A percentile compares a stretch with the other conserved stretches of the same genome.
Evolutionary conservation across 2,888 invertebrate genomes (phyloP).

Genomic region (Stenichneumon culpator): DNA sequence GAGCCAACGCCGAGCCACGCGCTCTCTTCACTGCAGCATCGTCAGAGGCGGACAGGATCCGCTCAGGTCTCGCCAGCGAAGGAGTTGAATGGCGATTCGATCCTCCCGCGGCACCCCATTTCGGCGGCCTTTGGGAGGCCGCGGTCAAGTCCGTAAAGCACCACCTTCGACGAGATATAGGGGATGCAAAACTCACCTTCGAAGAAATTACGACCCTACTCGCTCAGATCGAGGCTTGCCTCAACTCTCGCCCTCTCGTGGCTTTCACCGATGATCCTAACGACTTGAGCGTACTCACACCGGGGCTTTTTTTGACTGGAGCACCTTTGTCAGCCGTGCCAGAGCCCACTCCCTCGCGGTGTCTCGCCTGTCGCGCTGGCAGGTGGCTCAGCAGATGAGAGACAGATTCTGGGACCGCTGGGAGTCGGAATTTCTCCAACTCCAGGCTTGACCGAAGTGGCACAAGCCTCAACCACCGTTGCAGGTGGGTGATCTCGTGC

Average conservation of each 20-base stretch:
- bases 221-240: not conserved
- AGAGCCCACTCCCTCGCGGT: slow-evolving; percentile 68
- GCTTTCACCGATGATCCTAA: not conserved
- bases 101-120: no score
- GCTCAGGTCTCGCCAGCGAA: no score
- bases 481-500: not conserved
- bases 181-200: not conserved
- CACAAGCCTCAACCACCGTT: not conserved
- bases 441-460: not conserved
- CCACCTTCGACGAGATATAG: not conserved
- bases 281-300: not conserved
- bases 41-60: no score
- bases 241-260: slow-evolving; percentile 6
- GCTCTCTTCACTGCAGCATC: slow-evolving; percentile 10
- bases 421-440: slow-evolving; percentile 13
- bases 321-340: slow-evolving; percentile 58
- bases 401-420: slow-evolving; percentile 63
- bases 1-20: slow-evolving; percentile 48
- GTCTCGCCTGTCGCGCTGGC: slow-evolving; percentile 72
- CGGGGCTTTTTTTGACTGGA: not conserved
- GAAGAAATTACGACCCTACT: not conserved
- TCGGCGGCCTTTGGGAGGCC: no score
- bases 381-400: slow-evolving; percentile 37
- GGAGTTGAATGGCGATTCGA: no score
- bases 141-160: no score